Percentiles rank a stretch among this genome's conserved stretches.
These are phyloP conservation scores for Callinectes sapidus DNA, from an alignment of 2,888 invertebrate species.

Conservation along the genomic window DNA sequence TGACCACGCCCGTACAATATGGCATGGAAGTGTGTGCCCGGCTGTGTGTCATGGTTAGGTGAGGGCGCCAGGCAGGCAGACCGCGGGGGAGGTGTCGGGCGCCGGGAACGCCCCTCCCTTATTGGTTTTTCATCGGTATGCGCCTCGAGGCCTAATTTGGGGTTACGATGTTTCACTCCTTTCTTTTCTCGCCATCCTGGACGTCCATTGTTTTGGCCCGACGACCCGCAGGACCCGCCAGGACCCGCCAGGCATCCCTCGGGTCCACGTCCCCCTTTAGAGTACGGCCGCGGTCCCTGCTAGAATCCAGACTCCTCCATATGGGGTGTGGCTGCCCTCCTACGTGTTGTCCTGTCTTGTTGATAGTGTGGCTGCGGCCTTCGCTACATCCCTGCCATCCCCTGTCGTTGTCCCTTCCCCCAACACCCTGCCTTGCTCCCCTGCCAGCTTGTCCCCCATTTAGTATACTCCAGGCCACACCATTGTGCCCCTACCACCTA, in stretches of 20 bases:
- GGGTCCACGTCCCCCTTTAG: not conserved
- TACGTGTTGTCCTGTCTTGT: no score
- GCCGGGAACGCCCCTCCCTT: constrained; percentile 62
- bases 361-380: not conserved
- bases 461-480: not conserved
- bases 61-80: not conserved
- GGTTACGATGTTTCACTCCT: constrained; percentile 54
- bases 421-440: not conserved
- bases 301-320: not conserved
- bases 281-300: not conserved
- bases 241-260: not conserved
- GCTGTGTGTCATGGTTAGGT: not conserved
- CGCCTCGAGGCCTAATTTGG: constrained; percentile 59
- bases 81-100: constrained; percentile 16
- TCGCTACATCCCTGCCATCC: not conserved
- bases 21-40: constrained; percentile 5
- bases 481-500: constrained; percentile 1
- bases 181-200: constrained; percentile 50
- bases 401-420: not conserved
- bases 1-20: not conserved
- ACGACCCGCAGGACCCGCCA: constrained; percentile 4
- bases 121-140: constrained; percentile 68
- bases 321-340: not conserved
- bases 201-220: constrained; percentile 21
- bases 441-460: not conserved